These are phyloP conservation scores for Myotis vivesi DNA, from an alignment of 2,797 vertebrate genomes.

Conservation along the genomic window DNA sequence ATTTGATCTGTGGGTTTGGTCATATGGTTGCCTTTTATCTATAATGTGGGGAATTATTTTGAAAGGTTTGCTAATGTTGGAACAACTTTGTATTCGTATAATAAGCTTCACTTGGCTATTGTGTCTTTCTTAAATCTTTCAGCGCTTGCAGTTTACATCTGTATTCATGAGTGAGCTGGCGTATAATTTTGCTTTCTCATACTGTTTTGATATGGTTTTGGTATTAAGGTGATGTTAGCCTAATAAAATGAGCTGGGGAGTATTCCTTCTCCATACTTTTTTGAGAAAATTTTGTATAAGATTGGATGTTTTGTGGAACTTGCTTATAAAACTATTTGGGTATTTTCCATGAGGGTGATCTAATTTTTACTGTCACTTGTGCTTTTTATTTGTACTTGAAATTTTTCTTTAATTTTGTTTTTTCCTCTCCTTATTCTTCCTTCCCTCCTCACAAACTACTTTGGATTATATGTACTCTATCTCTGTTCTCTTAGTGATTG, in stretches of 20 bases:
- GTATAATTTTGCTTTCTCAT: neutral
- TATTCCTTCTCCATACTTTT: neutral
- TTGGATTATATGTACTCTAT: neutral
- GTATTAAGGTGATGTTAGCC: neutral
- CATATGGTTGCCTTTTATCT: conserved; percentile 38
- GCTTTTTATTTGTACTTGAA: neutral
- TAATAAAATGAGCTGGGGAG: neutral
- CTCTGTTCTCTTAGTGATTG: neutral
- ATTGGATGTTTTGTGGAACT: neutral
- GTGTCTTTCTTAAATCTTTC: neutral
- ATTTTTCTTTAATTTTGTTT: neutral
- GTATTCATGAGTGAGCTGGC: neutral
- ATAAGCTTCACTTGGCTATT: neutral
- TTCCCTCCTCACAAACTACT: neutral
- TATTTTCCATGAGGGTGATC: neutral
- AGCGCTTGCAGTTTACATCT: neutral
- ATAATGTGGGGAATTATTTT: conserved; percentile 34
- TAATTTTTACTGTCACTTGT: neutral
- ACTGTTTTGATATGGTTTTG: neutral
- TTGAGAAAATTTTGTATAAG: neutral
- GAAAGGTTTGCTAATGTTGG: conserved; percentile 19
- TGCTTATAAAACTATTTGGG: neutral
- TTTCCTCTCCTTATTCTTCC: neutral
- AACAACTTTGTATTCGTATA: conserved; percentile 16
- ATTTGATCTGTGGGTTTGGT: conserved; percentile 24